phyloP scores from a whole-genome alignment of 2,113 vertebrate species.

The Zonotrichia leucophrys region DNA sequence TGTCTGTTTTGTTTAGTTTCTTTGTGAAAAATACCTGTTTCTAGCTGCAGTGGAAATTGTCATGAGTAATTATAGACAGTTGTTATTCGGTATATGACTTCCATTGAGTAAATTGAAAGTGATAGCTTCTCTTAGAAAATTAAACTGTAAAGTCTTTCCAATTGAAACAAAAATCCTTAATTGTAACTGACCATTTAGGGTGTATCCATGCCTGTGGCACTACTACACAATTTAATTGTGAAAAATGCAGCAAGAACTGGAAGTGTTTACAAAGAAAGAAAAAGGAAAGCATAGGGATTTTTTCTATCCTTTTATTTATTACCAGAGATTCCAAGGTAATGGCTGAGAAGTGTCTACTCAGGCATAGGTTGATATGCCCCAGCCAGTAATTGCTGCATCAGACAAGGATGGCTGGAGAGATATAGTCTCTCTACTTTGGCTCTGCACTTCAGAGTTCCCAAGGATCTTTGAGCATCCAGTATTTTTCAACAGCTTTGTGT shows the following conservation, averaged over 20 bases:
- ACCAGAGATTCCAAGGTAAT: neutral
- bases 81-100: neutral
- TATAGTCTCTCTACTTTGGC: neutral
- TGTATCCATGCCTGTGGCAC: neutral
- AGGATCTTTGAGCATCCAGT: rapidly evolving
- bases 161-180: neutral
- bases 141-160: neutral
- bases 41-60: neutral
- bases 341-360: neutral
- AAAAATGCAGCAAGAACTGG: neutral
- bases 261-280: neutral
- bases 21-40: neutral
- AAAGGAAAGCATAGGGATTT: neutral
- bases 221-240: neutral
- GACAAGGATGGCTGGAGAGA: neutral
- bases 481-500: neutral
- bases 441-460: neutral
- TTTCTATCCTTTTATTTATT: neutral
- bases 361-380: neutral
- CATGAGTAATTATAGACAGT: neutral
- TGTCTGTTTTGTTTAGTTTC: neutral
- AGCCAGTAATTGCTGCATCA: neutral
- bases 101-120: neutral
- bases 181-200: neutral
- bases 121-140: neutral